Base-by-base conservation (phyloP, 1,140 invertebrate genomes). In the Vanessa tameamea region DNA sequence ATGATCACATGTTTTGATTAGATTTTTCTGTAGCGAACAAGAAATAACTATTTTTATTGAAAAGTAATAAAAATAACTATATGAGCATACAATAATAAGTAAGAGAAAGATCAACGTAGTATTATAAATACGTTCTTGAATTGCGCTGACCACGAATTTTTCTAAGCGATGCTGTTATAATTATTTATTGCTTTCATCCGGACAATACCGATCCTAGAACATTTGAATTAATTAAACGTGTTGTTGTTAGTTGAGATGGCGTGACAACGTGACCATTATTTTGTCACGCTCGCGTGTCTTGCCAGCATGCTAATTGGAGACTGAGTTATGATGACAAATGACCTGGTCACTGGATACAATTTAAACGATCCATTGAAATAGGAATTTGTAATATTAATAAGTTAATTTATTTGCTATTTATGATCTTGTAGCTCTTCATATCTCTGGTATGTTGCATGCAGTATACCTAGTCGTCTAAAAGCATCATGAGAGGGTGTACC, bases 261-360 rank as follows among this genome's bases (percentile, higher is more conserved):
- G 76, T 77, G 76, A 77, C 76, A 76, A 72, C 64, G 72, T 64
- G 63, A 48, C 72, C 72, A 67, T 77, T n/a, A n/a, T n/a, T n/a
- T 73, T 74, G 72, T 74, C 57, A 74, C 23, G 68, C 68, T 74
- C 66, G 72, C 76, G 72, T 74, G 76, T 70, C 69, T 69, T 72
- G 75, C 70, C 70, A 72, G 61, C 64, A 59, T 71, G 72, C 64
- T 74, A 77, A 77, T 77, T 77, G 75, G 76, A 65, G 61, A 55
- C 61, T 47, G 55, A 66, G 76, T 71, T 74, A 74, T 71, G 72
- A 77, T 77, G 76, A 77, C 72, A 74, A 69, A 77, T 73, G 63
- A 64, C 66, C 69, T 37, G 70, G 53, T 66, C 70, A 72, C 48
- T 50, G 67, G 67, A 59, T 55, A 69, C 55, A 51, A 61, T 59